Evolutionary conservation across 2,113 vertebrate genomes (phyloP), one percentile per base, ranked within the genome.

Genomic region (Lophochroa leadbeateri): DNA sequence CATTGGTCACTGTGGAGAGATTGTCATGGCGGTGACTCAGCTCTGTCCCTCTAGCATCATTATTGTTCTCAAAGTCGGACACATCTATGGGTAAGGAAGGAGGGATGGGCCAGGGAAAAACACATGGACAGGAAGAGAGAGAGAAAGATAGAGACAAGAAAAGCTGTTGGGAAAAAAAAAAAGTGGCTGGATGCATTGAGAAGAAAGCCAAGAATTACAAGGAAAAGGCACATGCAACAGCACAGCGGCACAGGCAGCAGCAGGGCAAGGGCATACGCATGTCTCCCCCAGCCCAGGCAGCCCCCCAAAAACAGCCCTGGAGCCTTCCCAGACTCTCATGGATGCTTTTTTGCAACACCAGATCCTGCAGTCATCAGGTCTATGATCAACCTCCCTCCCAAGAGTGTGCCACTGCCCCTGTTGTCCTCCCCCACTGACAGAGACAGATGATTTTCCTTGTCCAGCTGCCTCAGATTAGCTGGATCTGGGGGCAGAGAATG

Each of bases 1-100:
- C 98, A 61, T 99, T 99, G 98, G 99, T 99, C 99, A 99, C 99
- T 99, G 99, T 99, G 99, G 99, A 99, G 98, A 99, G 98, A 98
- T 97, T 96, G 99, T 99, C 99, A 99, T 97, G 98, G 96, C 97
- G 98, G 98, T 98, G 98, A 98, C 98, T 99, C 97, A 97, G 83
- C 95, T 95, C 94, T 85, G 88, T 52, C 98, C 98, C 95, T 96
- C 96, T 95, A 97, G 88, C 98, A 98, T 96, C 96, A 96, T 98
- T 98, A 98, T 98, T 98, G 98, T 98, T 98, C 98, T 98, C 98
- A 98, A 98, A 96, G 98, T 99, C 98, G 96, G 98, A 98, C 95
- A 98, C 69, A 97, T 99, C 99, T 99, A 98, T 4, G 94, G 96
- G 96, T 6, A 23, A 24, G 87, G 95, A 90, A 96, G 95, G 88